Base-by-base conservation (phyloP, 2,797 vertebrate species). In the Echiichthys vipera region DNA sequence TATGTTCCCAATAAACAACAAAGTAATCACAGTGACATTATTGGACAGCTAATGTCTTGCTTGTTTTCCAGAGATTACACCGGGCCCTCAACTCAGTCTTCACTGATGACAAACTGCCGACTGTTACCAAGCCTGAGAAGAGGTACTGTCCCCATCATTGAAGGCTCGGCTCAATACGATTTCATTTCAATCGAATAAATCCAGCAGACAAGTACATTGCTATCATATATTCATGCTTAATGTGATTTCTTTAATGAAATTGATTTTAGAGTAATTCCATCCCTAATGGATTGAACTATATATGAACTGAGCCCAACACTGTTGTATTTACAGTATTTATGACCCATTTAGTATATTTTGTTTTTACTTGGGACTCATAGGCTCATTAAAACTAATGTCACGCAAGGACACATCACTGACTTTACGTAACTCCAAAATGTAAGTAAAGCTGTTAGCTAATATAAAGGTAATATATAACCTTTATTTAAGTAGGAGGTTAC, bases 41-140 rank as follows among this genome's bases (percentile, higher is more conserved):
- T 40, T 29, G 30, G 17, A 75, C n/a, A 58, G 43, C 20, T 32
- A 22, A 71, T 62, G 20, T 76, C 43, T 73, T 68, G n/a, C 77
- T 88, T 96, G 22, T 82, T 84, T 87, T 89, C 34, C 89, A 99
- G 98, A 95, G 98, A 92, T 92, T 99, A 84, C 98, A 99, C 74
- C 94, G 97, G 74, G 97, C 97, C 74, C 93, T 99, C 82, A 99
- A 99, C 88, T 96, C 95, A 9, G 95, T 95, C 54, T 97, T 97
- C 92, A 94, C 64, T 65, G 97, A 99, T 56, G 97, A 99, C 85
- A 97, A 97, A 89, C 71, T 88, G 74, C 94, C 94, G 34, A 97
- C 96, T 78, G 92, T 95, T 68, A 95, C 96, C 80, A 95, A 89
- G 84, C 92, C 91, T 3, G 96, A 97, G 78, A 98, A 97, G 88